These are phyloP conservation scores for Etheostoma perlongum DNA, from an alignment of 2,797 vertebrate species.

Conservation along the genomic window DNA sequence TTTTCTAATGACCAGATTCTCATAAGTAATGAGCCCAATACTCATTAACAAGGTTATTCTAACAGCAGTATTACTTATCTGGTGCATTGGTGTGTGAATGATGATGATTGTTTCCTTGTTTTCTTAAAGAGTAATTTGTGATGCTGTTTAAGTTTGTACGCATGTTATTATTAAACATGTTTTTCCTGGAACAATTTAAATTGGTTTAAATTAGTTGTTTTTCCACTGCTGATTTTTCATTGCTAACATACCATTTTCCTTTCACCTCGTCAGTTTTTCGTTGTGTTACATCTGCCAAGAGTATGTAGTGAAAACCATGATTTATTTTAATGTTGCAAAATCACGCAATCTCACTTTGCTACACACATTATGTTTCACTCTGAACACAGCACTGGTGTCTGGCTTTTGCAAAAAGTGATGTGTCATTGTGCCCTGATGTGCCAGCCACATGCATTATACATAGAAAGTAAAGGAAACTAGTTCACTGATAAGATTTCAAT, in stretches of 20 bases:
- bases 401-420: slow-evolving; percentile 35
- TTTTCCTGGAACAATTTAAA: not conserved
- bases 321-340: slow-evolving; percentile 16
- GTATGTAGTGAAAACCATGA: not conserved
- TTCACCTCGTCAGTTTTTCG: not conserved
- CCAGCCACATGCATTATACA: slow-evolving; percentile 66
- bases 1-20: not conserved
- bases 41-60: not conserved
- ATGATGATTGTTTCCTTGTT: not conserved
- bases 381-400: slow-evolving; percentile 41
- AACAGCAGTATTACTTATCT: not conserved
- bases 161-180: not conserved
- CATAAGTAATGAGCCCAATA: not conserved
- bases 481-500: slow-evolving; percentile 55
- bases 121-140: not conserved
- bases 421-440: slow-evolving; percentile 40
- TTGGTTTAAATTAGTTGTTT: not conserved
- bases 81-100: not conserved
- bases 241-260: not conserved
- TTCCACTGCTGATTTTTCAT: not conserved
- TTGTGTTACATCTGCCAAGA: not conserved
- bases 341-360: slow-evolving; percentile 15
- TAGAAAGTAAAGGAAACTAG: slow-evolving; percentile 54
- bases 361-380: not conserved
- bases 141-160: not conserved